These are phyloP conservation scores for Catharus bicknelli DNA, from an alignment of 2,113 vertebrate species.

Conservation along the genomic window DNA sequence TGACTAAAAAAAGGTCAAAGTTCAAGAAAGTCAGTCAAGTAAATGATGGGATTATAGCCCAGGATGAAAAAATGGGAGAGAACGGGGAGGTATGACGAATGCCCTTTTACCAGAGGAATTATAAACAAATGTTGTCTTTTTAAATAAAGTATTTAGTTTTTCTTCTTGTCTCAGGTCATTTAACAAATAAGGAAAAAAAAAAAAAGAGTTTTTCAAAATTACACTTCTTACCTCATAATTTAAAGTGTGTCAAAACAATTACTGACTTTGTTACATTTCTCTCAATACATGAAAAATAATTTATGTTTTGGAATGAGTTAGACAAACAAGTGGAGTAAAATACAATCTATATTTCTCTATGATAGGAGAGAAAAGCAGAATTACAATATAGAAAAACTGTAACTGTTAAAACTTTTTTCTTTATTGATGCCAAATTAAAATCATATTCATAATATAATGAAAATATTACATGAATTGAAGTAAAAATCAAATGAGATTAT, in stretches of 20 bases:
- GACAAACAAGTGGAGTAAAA: not conserved
- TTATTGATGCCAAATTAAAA: not conserved
- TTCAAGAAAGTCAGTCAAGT: not conserved
- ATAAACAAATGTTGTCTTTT: slow-evolving; percentile 19
- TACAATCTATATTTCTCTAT: not conserved
- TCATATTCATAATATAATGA: not conserved
- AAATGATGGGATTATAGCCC: slow-evolving; percentile 22
- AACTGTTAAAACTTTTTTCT: not conserved
- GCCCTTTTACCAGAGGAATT: not conserved
- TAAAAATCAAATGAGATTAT: not conserved
- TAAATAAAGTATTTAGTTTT: not conserved
- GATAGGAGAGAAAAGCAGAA: not conserved
- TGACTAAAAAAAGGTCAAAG: slow-evolving; percentile 3
- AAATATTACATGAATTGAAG: not conserved
- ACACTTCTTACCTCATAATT: not conserved
- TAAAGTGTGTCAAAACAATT: not conserved
- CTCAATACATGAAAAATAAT: not conserved
- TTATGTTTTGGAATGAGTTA: not conserved
- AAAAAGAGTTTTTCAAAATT: not conserved
- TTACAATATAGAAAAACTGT: not conserved
- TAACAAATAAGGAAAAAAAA: not conserved
- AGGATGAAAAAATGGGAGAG: not conserved
- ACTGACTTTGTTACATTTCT: not conserved
- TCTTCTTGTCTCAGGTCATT: not conserved
- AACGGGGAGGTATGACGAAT: not conserved